Base-by-base conservation (phyloP, 2,888 invertebrate species). In the Pachycephus smyrnensis region DNA sequence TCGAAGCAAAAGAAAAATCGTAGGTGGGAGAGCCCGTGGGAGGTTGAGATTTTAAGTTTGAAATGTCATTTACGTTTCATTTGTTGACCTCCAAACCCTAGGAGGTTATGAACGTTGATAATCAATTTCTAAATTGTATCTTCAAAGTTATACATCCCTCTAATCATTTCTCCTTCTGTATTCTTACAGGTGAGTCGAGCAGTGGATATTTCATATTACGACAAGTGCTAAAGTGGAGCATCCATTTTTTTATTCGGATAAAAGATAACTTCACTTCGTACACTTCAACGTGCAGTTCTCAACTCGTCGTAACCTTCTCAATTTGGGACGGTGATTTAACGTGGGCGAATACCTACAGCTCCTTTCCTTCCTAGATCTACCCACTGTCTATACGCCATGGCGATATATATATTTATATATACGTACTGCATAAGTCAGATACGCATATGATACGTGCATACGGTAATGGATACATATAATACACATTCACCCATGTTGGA, bases 301-400 rank as follows among this genome's bases (percentile, higher is more conserved):
- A 9, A 31, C 32, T 71, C 33, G 31, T 15, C 71, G 12, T 9
- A 71, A 71, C 31, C 31, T 71, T 71, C 71, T 71, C 32, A 33
- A 32, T 71, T 71, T 71, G 71, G 71, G 71, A 71, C 12, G 71
- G 71, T 33, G 71, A 71, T 71, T 71, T 71, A 31, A 71, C 71
- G 71, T 71, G 71, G 71, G 71, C 71, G 71, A 33, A 31, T 71
- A 71, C 33, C 55, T 55, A 55, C 55, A 23, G 12, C 71, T 3
- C 71, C 71, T 71, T 71, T 71, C 71, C 71, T 71, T 71, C 71
- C 71, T 71, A 71, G 71, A 71, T 71, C 71, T 71, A 23, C 71
- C 71, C 71, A 71, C 71, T 33, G 71, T 33, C 12, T 71, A 4
- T 32, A 31, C 32, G 12, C 71, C 12, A 31, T 23, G 55, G 55